Conservation (phyloP, 2,797 vertebrate species). For the Hyperoplus lanceolatus region DNA sequence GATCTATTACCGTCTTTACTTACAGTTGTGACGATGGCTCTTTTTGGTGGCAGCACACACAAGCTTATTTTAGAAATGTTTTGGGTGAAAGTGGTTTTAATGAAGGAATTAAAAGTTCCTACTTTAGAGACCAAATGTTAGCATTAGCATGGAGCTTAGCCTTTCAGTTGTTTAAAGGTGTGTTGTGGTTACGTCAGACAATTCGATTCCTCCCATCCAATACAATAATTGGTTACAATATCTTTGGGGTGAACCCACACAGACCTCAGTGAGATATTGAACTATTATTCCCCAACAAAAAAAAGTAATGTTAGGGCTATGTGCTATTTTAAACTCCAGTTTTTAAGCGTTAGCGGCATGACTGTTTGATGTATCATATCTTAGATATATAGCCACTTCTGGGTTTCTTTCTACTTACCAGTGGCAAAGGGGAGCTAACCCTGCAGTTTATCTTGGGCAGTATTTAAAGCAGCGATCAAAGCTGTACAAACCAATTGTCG, state of each 20-base stretch:
- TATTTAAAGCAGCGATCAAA: conserved; percentile 90
- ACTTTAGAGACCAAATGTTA: conserved; percentile 31
- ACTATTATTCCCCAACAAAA: conserved; percentile 44
- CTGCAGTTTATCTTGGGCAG: conserved; percentile 86
- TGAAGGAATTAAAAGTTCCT: background rate
- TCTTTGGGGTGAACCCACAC: conserved; percentile 34
- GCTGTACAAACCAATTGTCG: conserved; percentile 91
- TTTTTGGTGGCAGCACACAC: background rate
- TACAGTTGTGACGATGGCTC: background rate
- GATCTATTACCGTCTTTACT: conserved; percentile 11
- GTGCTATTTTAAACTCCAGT: conserved; percentile 71
- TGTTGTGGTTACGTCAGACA: conserved; percentile 34
- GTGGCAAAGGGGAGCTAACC: conserved; percentile 83
- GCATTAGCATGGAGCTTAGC: conserved; percentile 29
- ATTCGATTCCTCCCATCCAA: conserved; percentile 1
- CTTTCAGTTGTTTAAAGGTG: conserved; percentile 34
- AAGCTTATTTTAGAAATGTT: conserved; percentile 21
- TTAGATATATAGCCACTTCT: conserved; percentile 74
- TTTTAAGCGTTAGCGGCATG: conserved; percentile 51
- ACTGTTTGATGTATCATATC: conserved; percentile 70
- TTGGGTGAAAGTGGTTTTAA: conserved; percentile 15
- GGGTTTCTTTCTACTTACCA: conserved; percentile 76
- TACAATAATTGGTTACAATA: conserved; percentile 29
- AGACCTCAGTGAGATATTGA: conserved; percentile 40
- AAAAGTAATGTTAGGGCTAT: conserved; percentile 60